These are phyloP conservation scores for Onychostoma macrolepis DNA, from an alignment of 2,113 vertebrate species.

Conservation along the genomic window DNA sequence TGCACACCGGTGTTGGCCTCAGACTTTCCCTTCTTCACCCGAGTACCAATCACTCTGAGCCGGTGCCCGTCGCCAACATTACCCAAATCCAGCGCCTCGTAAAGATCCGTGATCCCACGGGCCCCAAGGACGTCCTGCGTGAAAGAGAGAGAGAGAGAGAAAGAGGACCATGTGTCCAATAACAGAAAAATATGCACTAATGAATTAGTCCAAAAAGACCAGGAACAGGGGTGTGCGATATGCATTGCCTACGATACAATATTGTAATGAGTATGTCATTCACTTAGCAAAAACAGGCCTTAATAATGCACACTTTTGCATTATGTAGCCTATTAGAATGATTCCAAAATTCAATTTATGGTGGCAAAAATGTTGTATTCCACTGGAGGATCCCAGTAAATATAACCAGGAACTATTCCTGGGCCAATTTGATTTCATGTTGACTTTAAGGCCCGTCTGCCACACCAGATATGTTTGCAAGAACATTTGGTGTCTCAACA, in stretches of 20 bases:
- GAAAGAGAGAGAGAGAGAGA: not conserved
- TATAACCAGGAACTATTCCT: not conserved
- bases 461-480: not conserved
- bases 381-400: too few species aligned
- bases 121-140: constrained; percentile 85
- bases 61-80: constrained; percentile 82
- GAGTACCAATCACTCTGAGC: constrained; percentile 89
- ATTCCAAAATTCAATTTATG: not conserved
- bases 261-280: not conserved
- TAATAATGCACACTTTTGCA: too few species aligned
- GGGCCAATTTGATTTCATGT: not conserved
- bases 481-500: not conserved
- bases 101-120: constrained; percentile 87
- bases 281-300: not conserved
- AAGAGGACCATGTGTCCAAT: not conserved
- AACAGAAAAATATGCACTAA: not conserved
- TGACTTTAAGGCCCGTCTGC: not conserved
- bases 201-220: not conserved
- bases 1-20: constrained; percentile 80
- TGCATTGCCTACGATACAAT: not conserved
- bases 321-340: not conserved
- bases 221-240: not conserved
- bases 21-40: constrained; percentile 73
- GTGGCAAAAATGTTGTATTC: not conserved
- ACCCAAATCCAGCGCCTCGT: constrained; percentile 83